Percentiles rank a stretch among this genome's conserved stretches.
Conservation (phyloP, 92 coral and sea anemone species). For the Palythoa grandis region DNA sequence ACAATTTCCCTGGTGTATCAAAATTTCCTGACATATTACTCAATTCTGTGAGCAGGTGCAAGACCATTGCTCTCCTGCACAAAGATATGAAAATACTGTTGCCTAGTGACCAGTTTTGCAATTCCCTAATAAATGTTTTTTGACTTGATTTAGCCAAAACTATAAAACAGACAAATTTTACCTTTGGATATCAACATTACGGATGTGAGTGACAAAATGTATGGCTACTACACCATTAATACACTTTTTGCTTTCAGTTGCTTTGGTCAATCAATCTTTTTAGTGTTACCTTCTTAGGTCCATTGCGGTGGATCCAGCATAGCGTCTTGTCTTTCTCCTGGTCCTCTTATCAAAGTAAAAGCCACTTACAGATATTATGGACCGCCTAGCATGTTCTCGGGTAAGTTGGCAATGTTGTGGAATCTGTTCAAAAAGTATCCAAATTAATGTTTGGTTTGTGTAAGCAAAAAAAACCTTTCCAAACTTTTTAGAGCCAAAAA, state of each 20-base stretch:
- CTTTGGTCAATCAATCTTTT: background rate
- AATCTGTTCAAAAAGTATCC: background rate
- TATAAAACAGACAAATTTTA: no score
- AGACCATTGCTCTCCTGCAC: no score
- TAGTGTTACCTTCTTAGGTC: background rate
- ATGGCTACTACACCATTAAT: background rate
- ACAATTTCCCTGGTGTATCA: no score
- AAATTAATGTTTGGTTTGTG: background rate
- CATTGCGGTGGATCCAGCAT: background rate
- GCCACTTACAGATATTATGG: background rate
- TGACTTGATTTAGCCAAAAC: no score
- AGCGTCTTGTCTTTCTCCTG: background rate
- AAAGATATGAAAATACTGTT: no score
- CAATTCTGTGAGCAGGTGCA: no score
- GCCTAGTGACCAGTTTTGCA: no score
- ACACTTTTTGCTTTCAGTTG: background rate
- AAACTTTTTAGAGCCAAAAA: background rate
- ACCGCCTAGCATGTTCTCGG: background rate
- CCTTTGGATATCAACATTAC: no score
- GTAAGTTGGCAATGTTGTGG: background rate
- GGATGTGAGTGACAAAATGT: no score
- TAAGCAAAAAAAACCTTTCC: background rate
- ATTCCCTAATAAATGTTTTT: no score
- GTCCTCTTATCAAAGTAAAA: background rate
- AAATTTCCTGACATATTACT: no score